Evolutionary conservation across 1,140 invertebrate genomes (phyloP).

Genomic region (Araneus ventricosus): DNA sequence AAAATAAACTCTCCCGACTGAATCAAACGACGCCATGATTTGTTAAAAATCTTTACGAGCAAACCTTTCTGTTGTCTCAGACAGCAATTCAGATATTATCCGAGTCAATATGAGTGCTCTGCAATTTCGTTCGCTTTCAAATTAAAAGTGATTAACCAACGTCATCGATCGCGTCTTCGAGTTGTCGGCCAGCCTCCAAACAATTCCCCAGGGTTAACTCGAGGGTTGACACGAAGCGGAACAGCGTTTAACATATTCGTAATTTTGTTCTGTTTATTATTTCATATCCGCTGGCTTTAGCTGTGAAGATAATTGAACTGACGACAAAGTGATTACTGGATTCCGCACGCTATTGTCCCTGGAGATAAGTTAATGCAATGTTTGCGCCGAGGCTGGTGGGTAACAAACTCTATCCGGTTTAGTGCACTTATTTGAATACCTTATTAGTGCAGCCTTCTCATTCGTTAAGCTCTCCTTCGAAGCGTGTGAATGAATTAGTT

Average conservation of each 20-base stretch:
- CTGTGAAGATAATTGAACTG: neutral
- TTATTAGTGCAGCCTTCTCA: neutral
- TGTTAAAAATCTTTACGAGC: too few relatives aligned
- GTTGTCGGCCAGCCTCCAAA: neutral
- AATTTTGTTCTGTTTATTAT: neutral
- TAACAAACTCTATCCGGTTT: neutral
- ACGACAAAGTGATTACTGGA: neutral
- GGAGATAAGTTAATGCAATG: neutral
- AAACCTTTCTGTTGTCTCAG: too few relatives aligned
- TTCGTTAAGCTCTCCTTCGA: neutral
- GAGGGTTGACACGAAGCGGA: neutral
- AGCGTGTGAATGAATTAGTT: neutral
- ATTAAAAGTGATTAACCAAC: constrained; percentile 7
- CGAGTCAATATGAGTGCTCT: too few relatives aligned
- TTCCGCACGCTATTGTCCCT: neutral
- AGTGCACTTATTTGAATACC: neutral
- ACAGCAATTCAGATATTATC: too few relatives aligned
- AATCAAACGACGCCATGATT: too few relatives aligned
- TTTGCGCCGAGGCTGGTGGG: neutral
- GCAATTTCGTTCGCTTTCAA: neutral
- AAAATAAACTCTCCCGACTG: too few relatives aligned
- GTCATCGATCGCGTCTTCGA: neutral
- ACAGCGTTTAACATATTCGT: neutral
- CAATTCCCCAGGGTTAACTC: neutral
- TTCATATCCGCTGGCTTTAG: neutral